Conservation (phyloP, 2,888 invertebrate species). For the Plutella xylostella region DNA sequence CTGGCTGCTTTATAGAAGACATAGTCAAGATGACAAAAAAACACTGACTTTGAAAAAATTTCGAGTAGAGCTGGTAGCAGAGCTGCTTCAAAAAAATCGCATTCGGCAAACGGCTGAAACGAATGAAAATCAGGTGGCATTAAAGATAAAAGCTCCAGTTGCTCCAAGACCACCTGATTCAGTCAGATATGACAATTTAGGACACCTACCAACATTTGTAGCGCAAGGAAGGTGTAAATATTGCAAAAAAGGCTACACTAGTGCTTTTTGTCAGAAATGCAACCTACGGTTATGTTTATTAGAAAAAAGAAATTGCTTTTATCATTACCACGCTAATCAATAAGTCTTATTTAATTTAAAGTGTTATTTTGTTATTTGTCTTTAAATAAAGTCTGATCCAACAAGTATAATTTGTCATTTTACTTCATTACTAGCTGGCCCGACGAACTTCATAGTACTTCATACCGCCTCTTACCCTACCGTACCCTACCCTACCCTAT, state of each 20-base stretch:
- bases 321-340: background rate
- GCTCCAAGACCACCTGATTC: background rate
- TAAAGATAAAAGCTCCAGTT: background rate
- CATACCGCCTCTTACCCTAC: too few relatives aligned
- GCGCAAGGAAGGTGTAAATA: background rate
- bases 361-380: too few relatives aligned
- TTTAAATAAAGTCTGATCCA: too few relatives aligned
- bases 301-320: background rate
- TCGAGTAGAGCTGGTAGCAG: background rate
- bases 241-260: background rate
- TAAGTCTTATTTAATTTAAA: too few relatives aligned
- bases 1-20: constrained; percentile 6
- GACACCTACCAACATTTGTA: background rate
- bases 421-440: too few relatives aligned
- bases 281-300: background rate
- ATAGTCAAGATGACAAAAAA: background rate
- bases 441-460: too few relatives aligned
- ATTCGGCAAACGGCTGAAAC: background rate
- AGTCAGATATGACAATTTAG: background rate
- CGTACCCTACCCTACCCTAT: too few relatives aligned
- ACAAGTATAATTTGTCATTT: too few relatives aligned
- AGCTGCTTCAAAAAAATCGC: background rate
- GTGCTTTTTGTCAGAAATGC: too few relatives aligned
- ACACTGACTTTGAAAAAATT: background rate
- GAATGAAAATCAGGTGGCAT: background rate